A percentile compares a stretch with the other conserved stretches of the same genome.
phyloP scores from a whole-genome alignment of 1,140 invertebrate genomes.

The Mactra quadrangularis region DNA sequence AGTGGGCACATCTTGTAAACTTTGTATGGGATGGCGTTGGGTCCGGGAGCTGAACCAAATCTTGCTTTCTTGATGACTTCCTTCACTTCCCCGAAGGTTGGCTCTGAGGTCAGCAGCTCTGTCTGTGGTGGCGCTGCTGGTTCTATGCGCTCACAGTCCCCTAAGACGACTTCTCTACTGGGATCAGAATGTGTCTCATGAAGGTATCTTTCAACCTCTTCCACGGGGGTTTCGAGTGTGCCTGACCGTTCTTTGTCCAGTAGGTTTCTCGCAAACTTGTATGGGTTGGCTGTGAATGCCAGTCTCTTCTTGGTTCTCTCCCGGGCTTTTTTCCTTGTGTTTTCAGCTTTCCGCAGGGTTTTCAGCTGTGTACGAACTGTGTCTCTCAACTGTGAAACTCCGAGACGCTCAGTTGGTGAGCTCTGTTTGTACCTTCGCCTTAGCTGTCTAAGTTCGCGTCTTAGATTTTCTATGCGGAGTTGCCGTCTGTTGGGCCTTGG shows the following conservation, averaged over 20 bases:
- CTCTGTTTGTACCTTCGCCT: slow-evolving; percentile 12
- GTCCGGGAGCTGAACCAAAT: slow-evolving; percentile 27
- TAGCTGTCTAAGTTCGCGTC: slow-evolving; percentile 29
- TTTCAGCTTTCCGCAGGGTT: slow-evolving; percentile 38
- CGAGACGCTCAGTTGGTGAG: slow-evolving; percentile 4
- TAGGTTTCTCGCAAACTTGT: slow-evolving; percentile 33
- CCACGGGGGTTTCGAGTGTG: not conserved
- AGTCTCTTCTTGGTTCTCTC: slow-evolving; percentile 21
- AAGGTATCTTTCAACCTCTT: slow-evolving; percentile 40
- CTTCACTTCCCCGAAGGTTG: slow-evolving; percentile 38
- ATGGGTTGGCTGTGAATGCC: slow-evolving; percentile 48
- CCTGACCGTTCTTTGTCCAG: slow-evolving; percentile 40
- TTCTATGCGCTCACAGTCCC: slow-evolving; percentile 17
- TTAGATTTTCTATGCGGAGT: slow-evolving; percentile 3
- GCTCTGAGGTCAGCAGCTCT: slow-evolving; percentile 4
- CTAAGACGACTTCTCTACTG: slow-evolving; percentile 1
- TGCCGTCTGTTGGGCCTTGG: not conserved
- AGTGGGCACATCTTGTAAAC: slow-evolving; percentile 52
- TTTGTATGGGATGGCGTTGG: slow-evolving; percentile 45
- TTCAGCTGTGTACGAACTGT: slow-evolving; percentile 31
- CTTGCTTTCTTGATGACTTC: slow-evolving; percentile 33
- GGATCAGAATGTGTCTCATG: slow-evolving; percentile 28
- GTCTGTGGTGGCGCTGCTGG: slow-evolving; percentile 10
- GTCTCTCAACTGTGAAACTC: slow-evolving; percentile 25
- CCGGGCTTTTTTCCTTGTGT: slow-evolving; percentile 17